Evolutionary conservation across 2,888 invertebrate species (phyloP).

Genomic region (Parthenolecanium corni): DNA sequence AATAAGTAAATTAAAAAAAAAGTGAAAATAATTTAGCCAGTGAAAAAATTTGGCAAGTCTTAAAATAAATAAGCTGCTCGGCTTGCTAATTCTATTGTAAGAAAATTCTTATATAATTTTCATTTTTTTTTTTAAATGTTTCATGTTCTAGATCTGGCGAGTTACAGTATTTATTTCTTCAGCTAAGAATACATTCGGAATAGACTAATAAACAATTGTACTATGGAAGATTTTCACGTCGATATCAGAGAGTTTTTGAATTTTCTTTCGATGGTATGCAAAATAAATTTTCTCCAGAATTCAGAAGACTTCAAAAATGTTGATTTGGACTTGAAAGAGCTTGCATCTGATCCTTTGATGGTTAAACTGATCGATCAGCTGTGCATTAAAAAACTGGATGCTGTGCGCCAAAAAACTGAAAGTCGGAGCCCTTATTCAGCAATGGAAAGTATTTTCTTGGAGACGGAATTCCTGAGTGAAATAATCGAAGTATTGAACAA

Average conservation of each 20-base stretch:
- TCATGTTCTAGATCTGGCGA: too few relatives aligned
- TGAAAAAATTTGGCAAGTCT: too few relatives aligned
- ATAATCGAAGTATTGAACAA: constrained; percentile 36
- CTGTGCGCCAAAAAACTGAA: background rate
- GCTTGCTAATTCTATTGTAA: too few relatives aligned
- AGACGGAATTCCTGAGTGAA: constrained; percentile 3
- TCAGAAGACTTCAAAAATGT: constrained; percentile 1
- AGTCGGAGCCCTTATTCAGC: background rate
- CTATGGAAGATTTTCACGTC: background rate
- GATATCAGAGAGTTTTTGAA: constrained; percentile 15
- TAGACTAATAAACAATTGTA: too few relatives aligned
- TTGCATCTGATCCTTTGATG: constrained; percentile 2
- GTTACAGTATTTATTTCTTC: too few relatives aligned
- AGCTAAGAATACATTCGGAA: too few relatives aligned
- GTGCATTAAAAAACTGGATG: background rate
- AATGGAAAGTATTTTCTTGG: background rate
- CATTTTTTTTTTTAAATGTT: too few relatives aligned
- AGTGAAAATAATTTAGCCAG: too few relatives aligned
- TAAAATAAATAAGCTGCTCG: too few relatives aligned
- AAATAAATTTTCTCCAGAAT: constrained; percentile 17
- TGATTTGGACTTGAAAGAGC: background rate
- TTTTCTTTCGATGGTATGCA: constrained; percentile 19
- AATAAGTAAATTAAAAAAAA: too few relatives aligned
- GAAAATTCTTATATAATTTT: too few relatives aligned
- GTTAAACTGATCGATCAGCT: constrained; percentile 2